These are phyloP conservation scores for Turritopsis dohrnii DNA, from an alignment of 30 jellyfish, hydroid and myxozoan species.

Conservation along the genomic window DNA sequence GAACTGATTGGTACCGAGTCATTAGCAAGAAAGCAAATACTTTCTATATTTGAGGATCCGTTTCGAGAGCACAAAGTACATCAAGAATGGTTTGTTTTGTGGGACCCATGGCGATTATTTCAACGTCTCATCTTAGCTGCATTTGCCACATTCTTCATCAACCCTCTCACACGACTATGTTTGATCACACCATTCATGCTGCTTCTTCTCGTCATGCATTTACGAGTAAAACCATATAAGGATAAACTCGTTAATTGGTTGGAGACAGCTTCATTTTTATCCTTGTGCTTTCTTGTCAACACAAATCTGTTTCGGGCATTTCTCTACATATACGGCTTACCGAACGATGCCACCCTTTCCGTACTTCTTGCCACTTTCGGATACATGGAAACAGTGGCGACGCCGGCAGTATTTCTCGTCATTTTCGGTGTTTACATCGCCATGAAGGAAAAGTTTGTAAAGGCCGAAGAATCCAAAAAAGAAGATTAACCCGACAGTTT, in stretches of 20 bases:
- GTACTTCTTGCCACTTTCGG: not conserved
- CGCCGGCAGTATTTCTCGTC: not conserved
- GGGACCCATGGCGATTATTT: constrained; percentile 14
- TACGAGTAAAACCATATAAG: constrained; percentile 14
- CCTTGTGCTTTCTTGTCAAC: not conserved
- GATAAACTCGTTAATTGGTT: not conserved
- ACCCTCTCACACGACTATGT: not conserved
- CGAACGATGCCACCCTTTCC: not conserved
- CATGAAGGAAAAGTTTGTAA: not conserved
- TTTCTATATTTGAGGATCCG: not conserved
- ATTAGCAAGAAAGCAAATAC: not conserved
- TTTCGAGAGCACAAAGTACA: not conserved
- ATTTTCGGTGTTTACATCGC: not conserved
- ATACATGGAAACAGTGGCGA: not conserved
- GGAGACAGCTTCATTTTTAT: not conserved
- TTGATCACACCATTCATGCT: constrained; percentile 8
- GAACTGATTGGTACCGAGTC: not conserved
- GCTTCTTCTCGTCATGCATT: constrained; percentile 9
- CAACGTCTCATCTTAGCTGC: constrained; percentile 9
- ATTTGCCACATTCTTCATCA: not conserved
- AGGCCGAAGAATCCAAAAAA: not conserved
- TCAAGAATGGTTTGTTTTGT: not conserved
- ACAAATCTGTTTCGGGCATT: constrained; percentile 10
- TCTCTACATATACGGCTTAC: not conserved
- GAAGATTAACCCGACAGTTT: not conserved